Evolutionary conservation across 2,888 invertebrate genomes (phyloP).

Genomic region (Hemicrepidius hirtus): DNA sequence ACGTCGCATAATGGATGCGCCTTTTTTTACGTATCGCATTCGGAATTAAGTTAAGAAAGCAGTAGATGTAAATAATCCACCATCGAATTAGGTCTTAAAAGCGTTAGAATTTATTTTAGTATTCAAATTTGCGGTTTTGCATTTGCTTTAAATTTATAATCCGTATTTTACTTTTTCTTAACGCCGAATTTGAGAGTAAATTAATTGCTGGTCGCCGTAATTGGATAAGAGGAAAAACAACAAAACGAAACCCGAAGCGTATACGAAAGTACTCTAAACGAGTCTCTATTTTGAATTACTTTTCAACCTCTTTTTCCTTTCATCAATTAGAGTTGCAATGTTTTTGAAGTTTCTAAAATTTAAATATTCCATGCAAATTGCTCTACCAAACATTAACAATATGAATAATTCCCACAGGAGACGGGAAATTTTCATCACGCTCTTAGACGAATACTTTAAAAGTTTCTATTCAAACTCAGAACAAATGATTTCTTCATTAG

Average conservation of each 20-base stretch:
- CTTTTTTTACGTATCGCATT: conserved; percentile 49
- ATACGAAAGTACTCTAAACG: conserved; percentile 31
- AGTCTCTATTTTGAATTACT: conserved; percentile 39
- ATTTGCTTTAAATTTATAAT: conserved; percentile 51
- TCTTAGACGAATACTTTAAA: conserved; percentile 30
- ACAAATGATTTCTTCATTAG: too few relatives aligned
- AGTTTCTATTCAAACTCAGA: conserved; percentile 17
- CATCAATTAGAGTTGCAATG: conserved; percentile 48
- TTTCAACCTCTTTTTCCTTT: conserved; percentile 35
- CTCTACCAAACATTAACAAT: conserved; percentile 41
- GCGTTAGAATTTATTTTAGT: conserved; percentile 41
- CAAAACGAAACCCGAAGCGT: conserved; percentile 23
- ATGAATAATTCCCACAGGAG: conserved; percentile 49
- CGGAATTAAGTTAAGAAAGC: conserved; percentile 50
- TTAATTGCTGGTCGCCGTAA: conserved; percentile 44
- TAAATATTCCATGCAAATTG: conserved; percentile 51
- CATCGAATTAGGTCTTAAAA: conserved; percentile 52
- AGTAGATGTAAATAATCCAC: conserved; percentile 56
- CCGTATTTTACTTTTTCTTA: conserved; percentile 43
- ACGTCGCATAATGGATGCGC: conserved; percentile 35
- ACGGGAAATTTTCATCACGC: conserved; percentile 28
- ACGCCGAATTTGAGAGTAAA: conserved; percentile 43
- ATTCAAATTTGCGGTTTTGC: conserved; percentile 47
- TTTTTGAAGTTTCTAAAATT: conserved; percentile 48
- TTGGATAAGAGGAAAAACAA: conserved; percentile 44